Evolutionary conservation across 2,888 invertebrate genomes (phyloP).

Genomic region (Anthophora plumipes): DNA sequence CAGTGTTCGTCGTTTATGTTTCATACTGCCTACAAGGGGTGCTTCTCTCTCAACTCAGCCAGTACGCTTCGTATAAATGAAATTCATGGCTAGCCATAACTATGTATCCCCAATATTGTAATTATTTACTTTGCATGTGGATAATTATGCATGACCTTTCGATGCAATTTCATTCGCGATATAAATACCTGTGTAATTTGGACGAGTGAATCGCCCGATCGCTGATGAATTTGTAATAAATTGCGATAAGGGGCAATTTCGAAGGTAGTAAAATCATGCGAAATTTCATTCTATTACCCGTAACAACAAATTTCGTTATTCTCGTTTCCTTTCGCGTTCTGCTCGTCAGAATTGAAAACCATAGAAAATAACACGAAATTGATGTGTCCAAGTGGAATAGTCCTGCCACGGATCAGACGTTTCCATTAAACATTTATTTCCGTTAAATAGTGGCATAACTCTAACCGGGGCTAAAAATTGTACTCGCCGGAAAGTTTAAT

Average conservation of each 20-base stretch:
- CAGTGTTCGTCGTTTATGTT: not conserved
- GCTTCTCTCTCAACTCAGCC: not conserved
- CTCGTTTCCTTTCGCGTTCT: no score
- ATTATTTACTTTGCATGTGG: not conserved
- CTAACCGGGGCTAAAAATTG: no score
- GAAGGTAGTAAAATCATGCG: no score
- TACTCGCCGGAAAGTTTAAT: no score
- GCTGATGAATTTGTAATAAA: not conserved
- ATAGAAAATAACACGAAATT: not conserved
- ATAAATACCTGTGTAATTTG: conserved; percentile 13
- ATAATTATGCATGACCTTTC: conserved; percentile 38
- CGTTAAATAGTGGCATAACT: no score
- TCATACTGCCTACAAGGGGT: not conserved
- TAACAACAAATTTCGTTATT: not conserved
- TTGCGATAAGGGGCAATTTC: not conserved
- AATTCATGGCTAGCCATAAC: conserved; percentile 23
- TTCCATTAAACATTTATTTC: no score
- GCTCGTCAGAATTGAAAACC: not conserved
- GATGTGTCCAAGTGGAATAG: no score
- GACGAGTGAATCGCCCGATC: not conserved
- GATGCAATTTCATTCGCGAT: conserved; percentile 12
- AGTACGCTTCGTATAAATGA: not conserved
- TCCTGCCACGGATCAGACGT: no score
- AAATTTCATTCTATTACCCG: not conserved
- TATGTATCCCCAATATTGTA: conserved; percentile 7